Base-by-base conservation (phyloP, 1,140 invertebrate species). In the Drosophila bifasciata region DNA sequence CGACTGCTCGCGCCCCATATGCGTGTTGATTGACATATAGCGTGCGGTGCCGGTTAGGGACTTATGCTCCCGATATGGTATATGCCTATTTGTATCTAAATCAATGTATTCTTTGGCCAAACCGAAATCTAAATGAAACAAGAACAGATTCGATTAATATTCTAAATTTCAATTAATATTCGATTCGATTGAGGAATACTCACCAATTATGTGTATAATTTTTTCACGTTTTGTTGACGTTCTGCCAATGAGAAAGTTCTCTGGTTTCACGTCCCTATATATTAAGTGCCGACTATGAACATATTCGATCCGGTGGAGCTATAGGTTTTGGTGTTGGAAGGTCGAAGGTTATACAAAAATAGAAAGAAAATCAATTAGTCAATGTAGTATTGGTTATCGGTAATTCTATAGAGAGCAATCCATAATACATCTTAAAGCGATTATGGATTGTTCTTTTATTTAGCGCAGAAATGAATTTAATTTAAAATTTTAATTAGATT, bases 91-190 rank as follows among this genome's bases (percentile, higher is more conserved):
- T 92, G 97, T 98, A 95, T 99, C 98, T 94, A 98, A 96, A 94
- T 99, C 98, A 94, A 99, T 99, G 93, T 99, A 99, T 95, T 99
- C 98, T 95, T 99, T 99, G 92, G 98, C 98, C 94, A 99, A 95
- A 93, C 99, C 99, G 95, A 99, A 99, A 95, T 99, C 98, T 95
- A 91, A 64, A 92, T n/a, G 0, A 7, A 23, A 21, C 0, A 89
- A 58, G 1, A 39, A 60, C 1, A 19, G 78, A n/a, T 6, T 21
- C 7, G 16, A 51, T 52, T 8, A 49, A n/a, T 49, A 5, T 40
- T 32, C 15, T 0, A n/a, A 45, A 56, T 36, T 25, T 13, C 8
- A 53, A 53, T 28, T 36, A 36, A 13, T 36, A 36, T 36, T 4
- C 32, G 11, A 8, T 11, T 56, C 3, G 49, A 52, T 17, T 40